These are phyloP conservation scores for Nothocercus nigrocapillus DNA, from an alignment of 2,113 vertebrate species.

Conservation along the genomic window DNA sequence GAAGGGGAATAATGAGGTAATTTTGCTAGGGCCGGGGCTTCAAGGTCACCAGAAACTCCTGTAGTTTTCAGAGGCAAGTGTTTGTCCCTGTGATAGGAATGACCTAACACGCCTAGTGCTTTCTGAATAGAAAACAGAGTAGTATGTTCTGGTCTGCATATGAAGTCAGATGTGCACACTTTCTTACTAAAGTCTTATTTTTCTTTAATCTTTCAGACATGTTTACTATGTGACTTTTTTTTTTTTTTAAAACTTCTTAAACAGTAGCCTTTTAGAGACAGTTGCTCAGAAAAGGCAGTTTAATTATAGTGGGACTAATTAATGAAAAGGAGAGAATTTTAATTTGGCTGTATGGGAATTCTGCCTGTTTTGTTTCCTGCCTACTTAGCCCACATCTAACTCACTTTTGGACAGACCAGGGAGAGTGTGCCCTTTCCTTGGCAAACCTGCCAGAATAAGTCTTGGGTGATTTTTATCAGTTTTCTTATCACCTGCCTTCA, in stretches of 20 bases:
- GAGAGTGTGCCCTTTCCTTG: neutral
- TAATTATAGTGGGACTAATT: neutral
- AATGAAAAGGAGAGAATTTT: neutral
- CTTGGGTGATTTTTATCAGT: conserved; percentile 2
- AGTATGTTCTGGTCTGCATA: neutral
- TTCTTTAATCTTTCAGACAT: neutral
- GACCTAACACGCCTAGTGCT: neutral
- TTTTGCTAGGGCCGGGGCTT: neutral
- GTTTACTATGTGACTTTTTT: neutral
- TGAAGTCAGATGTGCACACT: rapidly evolving
- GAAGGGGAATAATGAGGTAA: neutral
- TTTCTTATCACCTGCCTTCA: conserved; percentile 33
- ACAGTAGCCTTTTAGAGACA: neutral
- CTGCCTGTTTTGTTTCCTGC: neutral
- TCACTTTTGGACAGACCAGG: neutral
- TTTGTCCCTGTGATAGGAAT: neutral
- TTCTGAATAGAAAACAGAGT: neutral
- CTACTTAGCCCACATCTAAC: neutral
- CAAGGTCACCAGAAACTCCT: rapidly evolving
- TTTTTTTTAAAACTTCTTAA: neutral
- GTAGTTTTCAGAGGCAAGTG: neutral
- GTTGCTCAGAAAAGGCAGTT: neutral
- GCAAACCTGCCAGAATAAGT: neutral
- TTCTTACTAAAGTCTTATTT: neutral
- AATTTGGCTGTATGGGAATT: neutral